Evolutionary conservation across 37 sponge, comb jelly and placozoan genomes (phyloP).

Genomic region (Diacarnus erythraeanus): DNA sequence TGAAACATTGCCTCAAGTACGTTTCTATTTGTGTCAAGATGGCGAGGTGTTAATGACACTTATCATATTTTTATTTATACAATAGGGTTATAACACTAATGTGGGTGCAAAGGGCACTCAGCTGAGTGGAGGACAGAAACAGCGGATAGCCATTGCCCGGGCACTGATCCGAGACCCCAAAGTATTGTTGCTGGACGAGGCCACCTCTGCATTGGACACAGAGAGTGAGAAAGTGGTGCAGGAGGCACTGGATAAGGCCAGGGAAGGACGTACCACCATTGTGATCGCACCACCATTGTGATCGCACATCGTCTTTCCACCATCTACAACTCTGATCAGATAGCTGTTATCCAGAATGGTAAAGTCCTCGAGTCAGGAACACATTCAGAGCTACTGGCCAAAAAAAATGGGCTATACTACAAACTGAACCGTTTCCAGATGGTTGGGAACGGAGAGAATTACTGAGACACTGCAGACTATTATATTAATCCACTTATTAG

Average conservation of each 20-base stretch:
- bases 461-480: too few relatives aligned
- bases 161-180: background rate
- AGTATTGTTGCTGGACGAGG: conserved; percentile 32
- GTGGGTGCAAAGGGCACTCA: background rate
- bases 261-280: conserved; percentile 42
- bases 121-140: background rate
- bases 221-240: conserved; percentile 92
- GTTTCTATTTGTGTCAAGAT: too few relatives aligned
- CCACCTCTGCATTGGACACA: conserved; percentile 84
- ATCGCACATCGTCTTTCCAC: conserved; percentile 92
- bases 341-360: conserved; percentile 79
- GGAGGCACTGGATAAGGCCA: conserved; percentile 82
- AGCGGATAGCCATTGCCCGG: background rate
- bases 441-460: too few relatives aligned
- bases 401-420: conserved; percentile 66
- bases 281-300: conserved; percentile 67
- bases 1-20: conserved; percentile 79
- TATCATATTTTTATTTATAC: background rate
- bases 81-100: background rate
- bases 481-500: too few relatives aligned
- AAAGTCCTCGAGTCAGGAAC: conserved; percentile 66
- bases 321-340: conserved; percentile 81
- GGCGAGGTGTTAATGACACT: too few relatives aligned
- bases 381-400: conserved; percentile 67
- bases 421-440: background rate